Conservation (phyloP, 2,888 invertebrate genomes). For the Chirona hameri region DNA sequence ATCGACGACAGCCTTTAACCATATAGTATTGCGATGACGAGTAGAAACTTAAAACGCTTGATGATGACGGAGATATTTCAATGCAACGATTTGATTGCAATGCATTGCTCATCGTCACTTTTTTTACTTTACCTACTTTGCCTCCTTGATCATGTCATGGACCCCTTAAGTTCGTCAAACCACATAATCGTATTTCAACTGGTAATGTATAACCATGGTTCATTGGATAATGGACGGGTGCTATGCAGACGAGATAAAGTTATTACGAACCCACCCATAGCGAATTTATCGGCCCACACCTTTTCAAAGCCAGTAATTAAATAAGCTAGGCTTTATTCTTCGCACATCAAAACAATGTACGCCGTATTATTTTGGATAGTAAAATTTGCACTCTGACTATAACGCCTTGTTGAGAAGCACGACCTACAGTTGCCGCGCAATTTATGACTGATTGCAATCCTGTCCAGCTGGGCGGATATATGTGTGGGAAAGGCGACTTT, state of each 20-base stretch:
- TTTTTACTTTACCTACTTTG: no score
- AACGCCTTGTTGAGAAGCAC: background rate
- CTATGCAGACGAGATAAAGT: background rate
- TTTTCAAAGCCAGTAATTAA: background rate
- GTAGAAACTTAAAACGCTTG: no score
- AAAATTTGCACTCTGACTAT: background rate
- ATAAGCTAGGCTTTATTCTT: background rate
- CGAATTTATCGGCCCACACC: background rate
- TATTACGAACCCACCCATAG: background rate
- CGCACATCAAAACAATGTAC: background rate
- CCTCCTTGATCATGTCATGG: background rate
- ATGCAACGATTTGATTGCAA: no score
- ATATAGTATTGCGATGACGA: no score
- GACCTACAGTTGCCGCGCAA: background rate
- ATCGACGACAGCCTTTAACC: no score
- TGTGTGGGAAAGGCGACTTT: conserved; percentile 3
- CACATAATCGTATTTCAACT: background rate
- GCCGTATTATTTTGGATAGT: background rate
- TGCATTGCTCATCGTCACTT: no score
- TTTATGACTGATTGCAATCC: background rate
- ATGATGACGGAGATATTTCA: no score
- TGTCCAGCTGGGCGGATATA: background rate
- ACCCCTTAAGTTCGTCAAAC: background rate
- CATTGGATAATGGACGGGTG: background rate
- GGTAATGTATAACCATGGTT: background rate